Base-by-base conservation (phyloP, 2,888 invertebrate genomes). In the Colletes collaris region DNA sequence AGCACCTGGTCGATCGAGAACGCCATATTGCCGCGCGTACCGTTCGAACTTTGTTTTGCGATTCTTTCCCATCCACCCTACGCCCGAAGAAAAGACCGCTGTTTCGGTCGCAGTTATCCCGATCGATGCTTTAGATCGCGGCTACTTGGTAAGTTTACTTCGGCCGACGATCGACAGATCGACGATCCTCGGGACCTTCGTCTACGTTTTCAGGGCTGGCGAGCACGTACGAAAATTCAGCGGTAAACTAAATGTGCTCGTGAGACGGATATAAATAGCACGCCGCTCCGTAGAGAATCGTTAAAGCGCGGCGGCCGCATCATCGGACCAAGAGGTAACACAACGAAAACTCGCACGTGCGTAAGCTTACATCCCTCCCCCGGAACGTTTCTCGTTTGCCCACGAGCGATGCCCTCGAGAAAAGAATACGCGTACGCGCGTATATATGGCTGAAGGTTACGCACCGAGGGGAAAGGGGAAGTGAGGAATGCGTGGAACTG, bases 371-470 rank as follows among this genome's bases (percentile, higher is more conserved):
- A 52, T 52, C 52, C 52, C 59, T 7, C 16, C 59, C 46, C 37
- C 44, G 50, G 68, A 40, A 52, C 71, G 72, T 70, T 77, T 76
- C 70, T 53, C 72, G 76, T 50, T 63, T 58, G 81, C 80, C 50
- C 72, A 62, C 82, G 79, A 84, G 65, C 83, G 84, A 85, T 85
- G 85, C 82, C 69, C 81, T 77, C 83, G 77, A 68, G 40, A 81
- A 78, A 81, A 80, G 59, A 52, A 66, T 59, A 67, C 69, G 63
- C 73, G 71, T 75, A 69, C 70, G n/a, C 50, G 27, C 67, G 35
- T 37, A 44, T 63, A 49, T 63, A 46, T 35, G 63, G 76, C 64
- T 66, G 86, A 86, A 86, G 86, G 81, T 86, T 84, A 81, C 72
- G 80, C 76, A 58, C 55, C 73, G 79, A 68, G 76, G 72, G 76